Evolutionary conservation across 1,140 invertebrate genomes (phyloP), one percentile per base, ranked within the genome.

Genomic region (Drosophila guanche): DNA sequence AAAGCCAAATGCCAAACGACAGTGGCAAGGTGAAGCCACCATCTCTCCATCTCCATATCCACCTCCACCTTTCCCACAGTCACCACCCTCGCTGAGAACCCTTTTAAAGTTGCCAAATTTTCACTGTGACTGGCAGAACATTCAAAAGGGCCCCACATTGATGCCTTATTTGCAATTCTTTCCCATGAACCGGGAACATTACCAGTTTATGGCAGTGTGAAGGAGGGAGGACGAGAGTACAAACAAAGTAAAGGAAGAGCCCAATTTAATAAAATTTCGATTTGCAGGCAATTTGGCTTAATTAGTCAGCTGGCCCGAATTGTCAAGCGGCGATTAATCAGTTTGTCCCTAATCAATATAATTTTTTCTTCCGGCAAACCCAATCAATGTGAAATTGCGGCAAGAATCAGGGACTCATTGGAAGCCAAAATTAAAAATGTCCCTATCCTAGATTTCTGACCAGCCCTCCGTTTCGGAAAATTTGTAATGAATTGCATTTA

Each of bases 401-500:
- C 56, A n/a, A 4, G 10, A 62, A 61, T 41, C 43, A 43, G 66
- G 67, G 67, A 78, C 61, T 68, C 59, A 71, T 75, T 79, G 68
- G 52, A 45, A 50, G 59, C 59, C 46, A 68, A 86, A 81, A 81
- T 86, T 86, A 86, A 78, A 84, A 86, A 79, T 29, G 14, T 56
- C 68, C 42, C 43, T 63, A 66, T 69, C 6, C 25, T 8, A 57
- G 52, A 41, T 60, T 46, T 4, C 47, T 33, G 22, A 25, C 42
- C 67, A 25, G 58, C 25, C 37, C 14, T 12, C 25, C 33, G 25
- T 45, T 59, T 22, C 27, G 43, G 16, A 43, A 53, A 54, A 48
- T 84, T 62, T 58, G 60, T 46, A 86, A 86, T 88, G 73, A 86
- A 86, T 86, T 86, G 81, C 77, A 63, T 62, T 86, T 70, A 75